These are phyloP conservation scores for Anadara kagoshimensis DNA, from an alignment of 1,140 invertebrate species.

Conservation along the genomic window DNA sequence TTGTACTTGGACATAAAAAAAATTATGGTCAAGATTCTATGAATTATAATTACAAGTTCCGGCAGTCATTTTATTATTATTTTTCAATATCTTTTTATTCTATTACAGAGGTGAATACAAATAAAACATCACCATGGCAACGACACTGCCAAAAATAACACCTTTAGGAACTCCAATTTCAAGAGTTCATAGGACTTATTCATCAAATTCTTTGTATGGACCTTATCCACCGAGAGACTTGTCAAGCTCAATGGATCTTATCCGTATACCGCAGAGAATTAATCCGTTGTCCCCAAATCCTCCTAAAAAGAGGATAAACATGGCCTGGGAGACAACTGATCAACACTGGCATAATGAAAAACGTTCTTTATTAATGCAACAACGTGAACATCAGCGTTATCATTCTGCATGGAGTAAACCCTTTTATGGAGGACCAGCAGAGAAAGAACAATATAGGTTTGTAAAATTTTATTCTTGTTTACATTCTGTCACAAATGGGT, in stretches of 20 bases:
- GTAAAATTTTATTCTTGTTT: conserved; percentile 15
- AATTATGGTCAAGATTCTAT: no score
- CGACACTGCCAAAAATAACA: no score
- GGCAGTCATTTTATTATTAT: no score
- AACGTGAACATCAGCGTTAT: conserved; percentile 67
- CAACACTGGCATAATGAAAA: conserved; percentile 71
- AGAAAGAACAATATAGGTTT: conserved; percentile 71
- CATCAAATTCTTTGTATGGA: conserved; percentile 46
- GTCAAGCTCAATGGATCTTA: conserved; percentile 56
- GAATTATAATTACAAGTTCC: no score
- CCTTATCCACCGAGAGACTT: conserved; percentile 65
- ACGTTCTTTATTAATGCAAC: conserved; percentile 66
- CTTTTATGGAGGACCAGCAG: conserved; percentile 70
- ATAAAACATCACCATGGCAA: no score
- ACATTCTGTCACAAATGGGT: no score
- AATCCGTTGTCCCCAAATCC: conserved; percentile 66
- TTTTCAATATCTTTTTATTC: no score
- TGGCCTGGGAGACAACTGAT: conserved; percentile 67
- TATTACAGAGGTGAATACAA: no score
- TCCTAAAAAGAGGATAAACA: conserved; percentile 61
- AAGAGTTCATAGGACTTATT: no score
- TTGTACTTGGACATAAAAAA: no score
- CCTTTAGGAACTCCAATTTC: no score
- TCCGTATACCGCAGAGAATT: conserved; percentile 59
- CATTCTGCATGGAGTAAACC: conserved; percentile 70